Percentiles rank a stretch among this genome's conserved stretches.
Conservation (phyloP, 2,888 invertebrate species). For the Cyaniris semiargus region DNA sequence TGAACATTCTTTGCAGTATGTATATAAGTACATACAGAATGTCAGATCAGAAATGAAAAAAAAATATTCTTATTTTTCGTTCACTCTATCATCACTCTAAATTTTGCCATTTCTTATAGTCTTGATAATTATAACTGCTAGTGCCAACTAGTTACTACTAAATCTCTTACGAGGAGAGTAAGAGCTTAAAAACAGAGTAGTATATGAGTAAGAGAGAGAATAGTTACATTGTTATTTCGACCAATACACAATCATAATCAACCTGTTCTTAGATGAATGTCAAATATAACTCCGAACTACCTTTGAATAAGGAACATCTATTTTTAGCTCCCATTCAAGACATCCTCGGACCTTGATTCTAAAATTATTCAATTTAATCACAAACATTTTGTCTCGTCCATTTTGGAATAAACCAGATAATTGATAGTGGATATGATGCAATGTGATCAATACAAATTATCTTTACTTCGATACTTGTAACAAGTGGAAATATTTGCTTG, state of each 20-base stretch:
- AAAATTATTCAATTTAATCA: conserved; percentile 35
- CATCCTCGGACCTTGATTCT: conserved; percentile 43
- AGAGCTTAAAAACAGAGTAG: no score
- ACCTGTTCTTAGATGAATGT: conserved; percentile 31
- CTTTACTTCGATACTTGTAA: neutral
- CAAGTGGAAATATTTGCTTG: neutral
- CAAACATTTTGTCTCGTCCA: neutral
- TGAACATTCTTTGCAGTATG: neutral
- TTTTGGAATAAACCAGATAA: neutral
- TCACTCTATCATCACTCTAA: no score
- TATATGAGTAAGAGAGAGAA: no score
- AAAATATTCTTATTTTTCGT: no score
- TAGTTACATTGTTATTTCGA: no score
- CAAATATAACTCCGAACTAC: conserved; percentile 52
- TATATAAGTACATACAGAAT: no score
- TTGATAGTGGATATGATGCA: neutral
- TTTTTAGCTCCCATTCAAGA: conserved; percentile 49
- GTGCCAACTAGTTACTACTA: no score
- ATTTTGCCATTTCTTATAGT: no score
- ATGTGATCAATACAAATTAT: neutral
- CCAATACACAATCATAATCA: no score
- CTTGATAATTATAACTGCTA: no score
- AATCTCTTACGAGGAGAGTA: no score
- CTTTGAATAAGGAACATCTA: conserved; percentile 49
- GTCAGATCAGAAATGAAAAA: no score